Conservation (phyloP, 1,140 invertebrate species). For the Aricia agestis region DNA sequence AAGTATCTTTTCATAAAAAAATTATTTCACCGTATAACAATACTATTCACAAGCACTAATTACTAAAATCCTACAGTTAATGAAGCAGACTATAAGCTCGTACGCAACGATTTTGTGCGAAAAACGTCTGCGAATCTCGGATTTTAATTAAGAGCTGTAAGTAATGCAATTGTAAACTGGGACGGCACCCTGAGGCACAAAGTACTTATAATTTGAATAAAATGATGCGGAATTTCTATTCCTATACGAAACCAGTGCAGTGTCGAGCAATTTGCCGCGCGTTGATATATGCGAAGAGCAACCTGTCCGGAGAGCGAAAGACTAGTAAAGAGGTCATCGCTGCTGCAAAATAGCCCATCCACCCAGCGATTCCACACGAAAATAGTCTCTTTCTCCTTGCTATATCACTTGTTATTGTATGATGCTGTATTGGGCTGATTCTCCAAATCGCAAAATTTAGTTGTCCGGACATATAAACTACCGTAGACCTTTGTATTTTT, state of each 20-base stretch:
- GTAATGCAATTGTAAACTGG: background rate
- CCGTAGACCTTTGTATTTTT: too few species aligned
- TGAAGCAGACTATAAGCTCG: background rate
- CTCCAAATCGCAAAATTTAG: too few species aligned
- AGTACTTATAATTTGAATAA: slow-evolving; percentile 9
- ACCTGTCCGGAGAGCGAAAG: slow-evolving; percentile 6
- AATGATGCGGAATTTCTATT: background rate
- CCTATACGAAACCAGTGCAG: slow-evolving; percentile 5
- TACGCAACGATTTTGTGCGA: background rate
- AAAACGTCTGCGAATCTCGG: slow-evolving; percentile 6
- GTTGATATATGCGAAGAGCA: slow-evolving; percentile 3
- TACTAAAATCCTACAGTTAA: slow-evolving; percentile 1
- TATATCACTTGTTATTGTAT: background rate
- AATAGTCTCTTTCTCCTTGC: background rate
- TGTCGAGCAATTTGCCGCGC: slow-evolving; percentile 3
- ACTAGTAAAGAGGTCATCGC: background rate
- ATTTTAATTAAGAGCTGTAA: background rate
- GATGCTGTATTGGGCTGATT: background rate
- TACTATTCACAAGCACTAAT: background rate
- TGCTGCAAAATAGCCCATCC: background rate
- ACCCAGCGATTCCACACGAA: background rate
- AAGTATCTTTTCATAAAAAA: background rate
- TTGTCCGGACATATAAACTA: too few species aligned
- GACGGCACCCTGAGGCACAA: background rate
- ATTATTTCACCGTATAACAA: background rate